Evolutionary conservation across 2,113 vertebrate species (phyloP).

Genomic region (Oophaga pumilio): DNA sequence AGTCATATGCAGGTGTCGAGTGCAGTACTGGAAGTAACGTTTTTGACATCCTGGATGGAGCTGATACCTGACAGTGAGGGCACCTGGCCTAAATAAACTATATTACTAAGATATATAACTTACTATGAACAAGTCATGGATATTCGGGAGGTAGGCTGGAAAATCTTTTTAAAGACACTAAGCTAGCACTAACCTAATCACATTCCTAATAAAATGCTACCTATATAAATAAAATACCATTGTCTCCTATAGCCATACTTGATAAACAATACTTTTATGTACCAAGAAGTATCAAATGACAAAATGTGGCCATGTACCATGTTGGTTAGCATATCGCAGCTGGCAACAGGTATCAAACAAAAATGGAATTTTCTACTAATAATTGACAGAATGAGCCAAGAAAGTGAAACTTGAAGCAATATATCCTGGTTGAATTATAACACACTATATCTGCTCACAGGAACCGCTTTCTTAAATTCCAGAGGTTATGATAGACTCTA

Average conservation of each 20-base stretch:
- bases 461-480: neutral
- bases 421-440: neutral
- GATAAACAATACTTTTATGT: neutral
- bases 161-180: no score
- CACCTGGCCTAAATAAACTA: no score
- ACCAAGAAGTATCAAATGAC: neutral
- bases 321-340: neutral
- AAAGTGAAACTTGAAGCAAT: conserved; percentile 11
- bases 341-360: neutral
- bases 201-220: neutral
- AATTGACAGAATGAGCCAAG: neutral
- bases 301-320: no score
- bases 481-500: conserved; percentile 27
- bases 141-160: no score
- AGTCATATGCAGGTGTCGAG: no score
- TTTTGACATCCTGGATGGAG: no score
- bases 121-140: no score
- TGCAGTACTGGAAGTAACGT: no score
- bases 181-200: neutral
- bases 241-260: neutral
- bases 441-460: conserved; percentile 16
- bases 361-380: conserved; percentile 10
- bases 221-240: neutral
- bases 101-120: no score
- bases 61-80: no score